Evolutionary conservation across 1,140 invertebrate genomes (phyloP), one percentile per base, ranked within the genome.

Genomic region (Phocides pigmalion): DNA sequence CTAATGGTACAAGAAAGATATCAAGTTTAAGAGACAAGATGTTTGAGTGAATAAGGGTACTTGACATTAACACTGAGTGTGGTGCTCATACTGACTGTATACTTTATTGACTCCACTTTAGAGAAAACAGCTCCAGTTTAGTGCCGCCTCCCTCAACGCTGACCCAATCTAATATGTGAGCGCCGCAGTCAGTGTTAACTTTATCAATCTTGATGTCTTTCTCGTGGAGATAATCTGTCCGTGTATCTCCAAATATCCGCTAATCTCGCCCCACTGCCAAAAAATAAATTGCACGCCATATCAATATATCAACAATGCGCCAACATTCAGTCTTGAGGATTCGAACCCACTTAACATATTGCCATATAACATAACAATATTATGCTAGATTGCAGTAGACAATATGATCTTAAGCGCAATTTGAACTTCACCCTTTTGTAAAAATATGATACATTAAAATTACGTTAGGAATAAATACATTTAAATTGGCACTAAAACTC

Each of bases 401-500:
- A 19, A 19, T 44, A 9, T 44, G 9, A 44, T 19, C 8, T 17
- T 5, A 9, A 46, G 9, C 6, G 42, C 17, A 46, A 22, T 46
- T 46, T 14, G 19, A 20, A 20, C 3, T n/a, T 16, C 15, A 17
- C 41, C 15, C 11, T 44, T 9, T 9, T 16, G 17, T 9, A 2
- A 44, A 44, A 17, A 44, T 9, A 44, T 28, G 25, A 46, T 46
- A 20, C 16, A 47, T 47, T 47, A 12, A 25, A 22, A 25, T 47
- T 47, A 47, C 44, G 44, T 47, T 47, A 47, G 6, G 28, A 50
- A 62, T 50, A 62, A 39, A 46, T 53, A 64, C 20, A 47, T 49
- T 49, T 14, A 56, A 44, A 53, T 64, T 64, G 62, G 62, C 51
- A 64, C 62, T 64, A 49, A 25, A 47, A 58, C 50, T 54, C 62